Base-by-base conservation (phyloP, 2,797 vertebrate genomes). In the Poeciliopsis turneri region DNA sequence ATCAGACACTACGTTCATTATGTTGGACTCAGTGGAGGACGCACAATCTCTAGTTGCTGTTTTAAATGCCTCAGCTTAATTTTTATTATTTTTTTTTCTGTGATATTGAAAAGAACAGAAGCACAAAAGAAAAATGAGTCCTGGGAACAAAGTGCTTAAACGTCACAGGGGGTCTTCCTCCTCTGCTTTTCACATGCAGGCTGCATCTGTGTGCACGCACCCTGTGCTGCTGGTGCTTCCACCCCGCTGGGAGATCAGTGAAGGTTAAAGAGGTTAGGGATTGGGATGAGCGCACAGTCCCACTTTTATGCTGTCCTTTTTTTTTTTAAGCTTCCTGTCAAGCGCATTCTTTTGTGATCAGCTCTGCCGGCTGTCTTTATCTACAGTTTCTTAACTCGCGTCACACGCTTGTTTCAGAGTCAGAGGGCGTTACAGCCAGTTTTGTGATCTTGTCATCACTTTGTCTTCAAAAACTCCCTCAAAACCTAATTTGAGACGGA, bases 131-230 rank as follows among this genome's bases (percentile, higher is more conserved):
- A 55, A 68, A 68, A 68, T 4, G 74, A 87, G 75, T 86, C 84
- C 77, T 91, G 91, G 87, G 92, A 93, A 92, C 78, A 85, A 82
- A 82, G 80, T 75, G 74, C 84, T 83, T 74, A n/a, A 13, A 74
- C 75, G 74, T 86, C 78, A 75, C 90, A 82, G 87, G 84, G 81
- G 74, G 81, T 84, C 87, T 82, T 90, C 87, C 84, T 90, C 89
- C 86, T 51, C 83, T 86, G 84, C 70, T 3, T 88, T 93, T 93
- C 93, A 86, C 92, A 93, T 86, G 83, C 79, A 23, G 74, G 49
- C 82, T 82, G 83, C 75, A 0, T 88, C 33, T 73, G 66, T 66
- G 73, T 85, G 81, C 39, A 2, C 82, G 86, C 66, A 16, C 68
- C 41, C 41, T 45, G 68, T 43, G 12, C 10, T 9, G 74, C 69